Evolutionary conservation across 2,113 vertebrate species (phyloP), one percentile per base, ranked within the genome.

Genomic region (Archilochus colubris): DNA sequence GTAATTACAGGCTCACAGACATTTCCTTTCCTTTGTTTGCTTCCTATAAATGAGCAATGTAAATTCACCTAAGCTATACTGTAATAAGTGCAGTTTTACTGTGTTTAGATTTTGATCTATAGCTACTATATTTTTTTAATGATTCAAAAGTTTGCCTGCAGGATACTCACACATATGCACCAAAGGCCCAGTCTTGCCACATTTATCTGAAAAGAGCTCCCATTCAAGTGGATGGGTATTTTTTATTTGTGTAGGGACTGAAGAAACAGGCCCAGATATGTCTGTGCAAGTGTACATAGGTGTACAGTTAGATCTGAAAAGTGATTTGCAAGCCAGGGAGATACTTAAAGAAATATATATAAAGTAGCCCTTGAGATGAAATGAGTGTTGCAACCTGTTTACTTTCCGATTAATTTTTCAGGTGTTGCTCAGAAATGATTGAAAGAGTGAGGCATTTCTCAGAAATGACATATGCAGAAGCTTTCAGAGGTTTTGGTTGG

Each of bases 41-140:
- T 96, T 95, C 61, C 6, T 48, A 28, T 27, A 77, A 83, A 77
- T 36, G 17, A 95, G 54, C 69, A 70, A 74, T 59, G 87, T 89
- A 88, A 59, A 80, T 57, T 51, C 75, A 91, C 82, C 19, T 30
- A 46, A n/a, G 59, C 44, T 85, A 67, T n/a, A 33, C 78, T 82
- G 59, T 81, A 77, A 36, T 54, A 81, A 88, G 75, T 91, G 72
- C 67, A 62, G 84, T 57, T 91, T 81, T 86, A 91, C 82, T 76
- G 77, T 94, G 83, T 86, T 91, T 77, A 93, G 85, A 91, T 55
- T 91, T 91, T 66, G 69, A 85, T 77, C 68, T 93, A 89, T 91
- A 95, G 69, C 88, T 78, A 54, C 68, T 97, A 19, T 97, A 97
- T 97, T 94, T 97, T 96, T 97, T 83, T 93, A 95, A 50, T 57